Percentiles rank a stretch among this genome's conserved stretches.
phyloP scores from a whole-genome alignment of 30 jellyfish, hydroid and myxozoan species.

The Aurelia aurita complex sp. Pacific region DNA sequence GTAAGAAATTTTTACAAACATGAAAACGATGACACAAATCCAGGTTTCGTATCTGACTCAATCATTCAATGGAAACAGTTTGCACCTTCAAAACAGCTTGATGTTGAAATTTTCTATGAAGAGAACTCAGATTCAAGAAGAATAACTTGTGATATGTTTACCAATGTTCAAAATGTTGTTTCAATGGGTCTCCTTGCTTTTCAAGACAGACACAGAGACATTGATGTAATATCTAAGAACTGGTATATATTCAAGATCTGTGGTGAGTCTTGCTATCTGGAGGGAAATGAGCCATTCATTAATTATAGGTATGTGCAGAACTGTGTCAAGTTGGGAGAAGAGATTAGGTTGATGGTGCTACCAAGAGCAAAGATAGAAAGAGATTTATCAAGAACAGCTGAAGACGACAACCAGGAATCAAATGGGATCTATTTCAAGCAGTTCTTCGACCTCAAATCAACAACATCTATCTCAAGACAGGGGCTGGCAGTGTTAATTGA shows the following conservation, averaged over 20 bases:
- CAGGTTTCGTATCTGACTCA: constrained; percentile 76
- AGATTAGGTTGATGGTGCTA: constrained; percentile 40
- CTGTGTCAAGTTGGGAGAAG: constrained; percentile 59
- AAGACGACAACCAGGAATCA: constrained; percentile 80
- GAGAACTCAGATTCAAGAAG: constrained; percentile 16
- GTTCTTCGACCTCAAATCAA: constrained; percentile 52
- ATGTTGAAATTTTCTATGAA: constrained; percentile 44
- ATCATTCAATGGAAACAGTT: constrained; percentile 15
- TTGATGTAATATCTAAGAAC: constrained; percentile 75
- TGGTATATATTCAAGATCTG: constrained; percentile 74
- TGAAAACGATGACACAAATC: constrained; percentile 63
- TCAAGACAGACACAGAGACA: constrained; percentile 44
- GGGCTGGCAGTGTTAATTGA: constrained; percentile 87
- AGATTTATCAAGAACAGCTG: constrained; percentile 76
- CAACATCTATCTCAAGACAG: constrained; percentile 82
- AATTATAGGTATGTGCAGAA: constrained; percentile 80
- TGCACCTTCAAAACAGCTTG: constrained; percentile 14
- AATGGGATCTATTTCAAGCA: constrained; percentile 81
- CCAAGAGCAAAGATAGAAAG: constrained; percentile 40
- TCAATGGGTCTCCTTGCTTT: constrained; percentile 42
- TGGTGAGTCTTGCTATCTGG: constrained; percentile 80
- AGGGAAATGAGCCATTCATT: constrained; percentile 72
- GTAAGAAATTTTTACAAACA: constrained; percentile 45
- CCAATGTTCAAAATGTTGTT: constrained; percentile 66
- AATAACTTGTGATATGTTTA: constrained; percentile 45